Evolutionary conservation across 2,113 vertebrate genomes (phyloP).

Genomic region (Charadrius vociferus): DNA sequence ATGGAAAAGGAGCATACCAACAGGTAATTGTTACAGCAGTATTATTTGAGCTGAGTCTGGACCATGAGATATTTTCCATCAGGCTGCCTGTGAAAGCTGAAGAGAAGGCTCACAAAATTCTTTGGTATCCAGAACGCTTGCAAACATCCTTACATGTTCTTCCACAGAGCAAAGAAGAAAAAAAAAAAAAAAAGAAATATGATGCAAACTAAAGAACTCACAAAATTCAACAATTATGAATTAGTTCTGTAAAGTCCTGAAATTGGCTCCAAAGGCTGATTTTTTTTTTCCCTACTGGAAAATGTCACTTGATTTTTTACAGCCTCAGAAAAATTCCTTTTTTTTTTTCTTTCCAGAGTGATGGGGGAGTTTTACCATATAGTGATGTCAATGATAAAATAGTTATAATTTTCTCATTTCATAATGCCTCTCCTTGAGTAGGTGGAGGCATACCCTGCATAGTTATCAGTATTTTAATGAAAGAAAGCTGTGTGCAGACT

Average conservation of each 20-base stretch:
- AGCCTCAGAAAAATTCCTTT: neutral
- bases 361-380: neutral
- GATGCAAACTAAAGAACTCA: neutral
- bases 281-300: neutral
- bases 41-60: neutral
- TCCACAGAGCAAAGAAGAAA: neutral
- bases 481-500: neutral
- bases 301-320: neutral
- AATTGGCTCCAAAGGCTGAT: neutral
- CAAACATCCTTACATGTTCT: neutral
- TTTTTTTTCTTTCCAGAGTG: neutral
- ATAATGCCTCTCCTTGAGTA: neutral
- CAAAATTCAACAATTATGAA: neutral
- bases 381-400: neutral
- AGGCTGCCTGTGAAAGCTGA: neutral
- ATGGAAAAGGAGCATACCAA: neutral
- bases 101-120: neutral
- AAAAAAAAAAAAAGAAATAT: neutral
- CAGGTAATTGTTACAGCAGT: neutral
- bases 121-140: neutral
- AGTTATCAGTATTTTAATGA: neutral
- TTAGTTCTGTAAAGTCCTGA: neutral
- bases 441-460: neutral
- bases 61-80: neutral
- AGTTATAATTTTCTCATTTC: neutral